These are phyloP conservation scores for Enteromius viviparus DNA, from an alignment of 2,797 vertebrate genomes.

Conservation along the genomic window DNA sequence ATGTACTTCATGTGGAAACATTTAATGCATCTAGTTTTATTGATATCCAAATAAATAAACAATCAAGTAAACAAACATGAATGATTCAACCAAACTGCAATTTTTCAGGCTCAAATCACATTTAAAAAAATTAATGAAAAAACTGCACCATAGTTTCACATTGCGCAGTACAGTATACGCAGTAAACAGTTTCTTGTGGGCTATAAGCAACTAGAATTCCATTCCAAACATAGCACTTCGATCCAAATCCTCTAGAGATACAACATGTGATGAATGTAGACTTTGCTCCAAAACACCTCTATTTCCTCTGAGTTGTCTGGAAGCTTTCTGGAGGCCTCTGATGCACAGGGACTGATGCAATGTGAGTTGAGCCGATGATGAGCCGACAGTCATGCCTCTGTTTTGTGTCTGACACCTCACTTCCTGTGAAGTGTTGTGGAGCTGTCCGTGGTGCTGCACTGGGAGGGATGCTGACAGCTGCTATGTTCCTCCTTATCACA, in stretches of 20 bases:
- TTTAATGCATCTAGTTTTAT: neutral
- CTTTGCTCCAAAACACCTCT: slow-evolving; percentile 9
- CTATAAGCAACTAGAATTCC: neutral
- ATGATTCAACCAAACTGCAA: neutral
- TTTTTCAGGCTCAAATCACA: neutral
- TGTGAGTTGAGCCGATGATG: slow-evolving; percentile 15
- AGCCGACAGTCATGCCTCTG: slow-evolving; percentile 30
- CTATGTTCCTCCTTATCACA: slow-evolving; percentile 32
- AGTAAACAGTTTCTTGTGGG: neutral
- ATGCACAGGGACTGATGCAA: slow-evolving; percentile 16
- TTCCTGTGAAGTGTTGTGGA: slow-evolving; percentile 35
- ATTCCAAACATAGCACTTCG: neutral
- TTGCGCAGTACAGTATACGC: neutral
- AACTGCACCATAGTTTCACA: neutral
- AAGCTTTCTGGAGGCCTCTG: slow-evolving; percentile 9
- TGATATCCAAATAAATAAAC: neutral
- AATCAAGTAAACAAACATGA: neutral
- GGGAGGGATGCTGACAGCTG: slow-evolving; percentile 43
- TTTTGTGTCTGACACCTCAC: slow-evolving; percentile 39
- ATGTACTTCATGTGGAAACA: neutral
- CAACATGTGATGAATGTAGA: neutral
- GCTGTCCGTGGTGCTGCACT: slow-evolving; percentile 23
- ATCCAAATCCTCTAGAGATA: slow-evolving; percentile 10
- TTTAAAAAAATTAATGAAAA: neutral
- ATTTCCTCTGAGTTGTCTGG: neutral